These are phyloP conservation scores for Holotrichia oblita DNA, from an alignment of 1,140 invertebrate genomes.

Conservation along the genomic window DNA sequence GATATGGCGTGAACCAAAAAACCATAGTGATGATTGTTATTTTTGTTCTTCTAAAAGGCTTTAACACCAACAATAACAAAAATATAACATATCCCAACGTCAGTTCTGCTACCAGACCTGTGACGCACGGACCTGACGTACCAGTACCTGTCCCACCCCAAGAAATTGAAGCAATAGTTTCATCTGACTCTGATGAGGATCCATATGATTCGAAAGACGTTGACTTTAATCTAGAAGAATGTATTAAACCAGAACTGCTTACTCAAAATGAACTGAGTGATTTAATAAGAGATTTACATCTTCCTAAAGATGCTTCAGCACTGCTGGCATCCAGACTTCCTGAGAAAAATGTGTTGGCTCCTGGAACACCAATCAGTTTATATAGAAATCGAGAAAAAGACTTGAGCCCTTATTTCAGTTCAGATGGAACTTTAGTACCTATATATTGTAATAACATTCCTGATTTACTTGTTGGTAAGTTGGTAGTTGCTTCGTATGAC, in stretches of 20 bases:
- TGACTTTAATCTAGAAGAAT: background rate
- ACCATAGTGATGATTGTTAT: background rate
- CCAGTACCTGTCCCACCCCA: background rate
- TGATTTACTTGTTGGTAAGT: too few relatives aligned
- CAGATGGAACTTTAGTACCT: too few relatives aligned
- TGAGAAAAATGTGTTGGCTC: too few relatives aligned
- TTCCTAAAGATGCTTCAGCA: too few relatives aligned
- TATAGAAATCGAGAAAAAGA: too few relatives aligned
- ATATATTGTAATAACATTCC: too few relatives aligned
- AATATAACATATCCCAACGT: slow-evolving; percentile 8
- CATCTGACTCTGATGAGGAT: background rate
- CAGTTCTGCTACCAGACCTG: background rate
- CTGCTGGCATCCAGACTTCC: too few relatives aligned
- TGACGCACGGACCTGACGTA: background rate
- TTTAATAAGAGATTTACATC: slow-evolving; percentile 14
- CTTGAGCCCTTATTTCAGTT: too few relatives aligned
- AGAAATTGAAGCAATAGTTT: slow-evolving; percentile 1
- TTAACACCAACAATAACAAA: background rate
- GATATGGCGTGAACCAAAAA: slow-evolving; percentile 23
- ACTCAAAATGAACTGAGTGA: background rate
- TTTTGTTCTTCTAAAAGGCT: background rate
- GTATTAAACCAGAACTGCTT: background rate
- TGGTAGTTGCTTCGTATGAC: too few relatives aligned
- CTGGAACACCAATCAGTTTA: too few relatives aligned
- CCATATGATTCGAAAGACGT: background rate